Evolutionary conservation across 2,888 invertebrate genomes (phyloP).

Genomic region (Spicauda simplicius): DNA sequence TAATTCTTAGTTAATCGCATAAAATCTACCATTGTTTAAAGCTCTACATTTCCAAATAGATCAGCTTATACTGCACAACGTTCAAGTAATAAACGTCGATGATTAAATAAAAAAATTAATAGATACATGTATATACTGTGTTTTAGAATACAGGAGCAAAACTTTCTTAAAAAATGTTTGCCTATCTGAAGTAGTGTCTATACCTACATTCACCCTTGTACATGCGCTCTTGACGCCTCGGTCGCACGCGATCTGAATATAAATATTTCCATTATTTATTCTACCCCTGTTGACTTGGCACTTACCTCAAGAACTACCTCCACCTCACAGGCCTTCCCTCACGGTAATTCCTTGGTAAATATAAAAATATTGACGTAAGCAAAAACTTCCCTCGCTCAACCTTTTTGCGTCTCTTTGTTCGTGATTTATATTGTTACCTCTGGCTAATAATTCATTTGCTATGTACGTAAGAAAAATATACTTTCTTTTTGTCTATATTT

Average conservation of each 20-base stretch:
- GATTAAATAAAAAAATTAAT: too few relatives aligned
- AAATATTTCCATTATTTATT: constrained; percentile 62
- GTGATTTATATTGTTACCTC: background rate
- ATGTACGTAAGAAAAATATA: background rate
- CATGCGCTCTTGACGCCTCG: constrained; percentile 27
- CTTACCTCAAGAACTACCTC: constrained; percentile 48
- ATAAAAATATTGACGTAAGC: constrained; percentile 55
- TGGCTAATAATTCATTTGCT: background rate
- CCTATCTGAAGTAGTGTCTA: background rate
- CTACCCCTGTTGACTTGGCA: constrained; percentile 58
- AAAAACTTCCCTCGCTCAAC: constrained; percentile 41
- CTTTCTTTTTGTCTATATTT: background rate
- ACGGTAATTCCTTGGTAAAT: constrained; percentile 49
- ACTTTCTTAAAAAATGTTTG: too few relatives aligned
- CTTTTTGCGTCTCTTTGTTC: constrained; percentile 10
- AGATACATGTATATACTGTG: too few relatives aligned
- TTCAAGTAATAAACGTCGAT: too few relatives aligned
- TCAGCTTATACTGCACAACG: too few relatives aligned
- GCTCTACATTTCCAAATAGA: too few relatives aligned
- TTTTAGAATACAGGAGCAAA: too few relatives aligned
- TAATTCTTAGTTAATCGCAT: too few relatives aligned
- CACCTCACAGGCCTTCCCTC: constrained; percentile 44
- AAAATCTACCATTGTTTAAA: too few relatives aligned
- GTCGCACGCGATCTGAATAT: constrained; percentile 61
- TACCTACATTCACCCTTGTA: background rate